These are phyloP conservation scores for Deroptyus accipitrinus DNA, from an alignment of 2,113 vertebrate species.

Conservation along the genomic window DNA sequence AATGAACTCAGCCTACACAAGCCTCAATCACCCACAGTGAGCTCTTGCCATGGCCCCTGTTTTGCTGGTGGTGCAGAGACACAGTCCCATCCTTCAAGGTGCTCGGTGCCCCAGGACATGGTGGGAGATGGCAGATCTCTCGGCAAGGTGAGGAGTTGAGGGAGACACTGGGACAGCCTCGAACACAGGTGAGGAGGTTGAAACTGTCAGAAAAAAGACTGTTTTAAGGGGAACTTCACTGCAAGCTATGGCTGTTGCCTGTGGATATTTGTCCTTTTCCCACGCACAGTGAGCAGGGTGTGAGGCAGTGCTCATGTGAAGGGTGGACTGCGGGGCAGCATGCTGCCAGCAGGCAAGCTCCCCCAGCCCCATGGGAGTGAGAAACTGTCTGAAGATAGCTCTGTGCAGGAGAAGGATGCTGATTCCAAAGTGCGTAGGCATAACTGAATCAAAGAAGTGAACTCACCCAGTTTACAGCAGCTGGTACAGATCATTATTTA, in stretches of 20 bases:
- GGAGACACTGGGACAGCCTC: not conserved
- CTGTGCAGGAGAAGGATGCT: not conserved
- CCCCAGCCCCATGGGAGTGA: not conserved
- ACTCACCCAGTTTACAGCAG: constrained; percentile 29
- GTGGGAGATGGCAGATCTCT: not conserved
- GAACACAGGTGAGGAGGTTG: fast-evolving
- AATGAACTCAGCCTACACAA: not conserved
- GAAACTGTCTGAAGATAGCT: not conserved
- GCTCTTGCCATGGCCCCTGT: not conserved
- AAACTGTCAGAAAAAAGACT: not conserved
- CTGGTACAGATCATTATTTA: constrained; percentile 23
- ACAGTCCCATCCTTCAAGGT: not conserved
- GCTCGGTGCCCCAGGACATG: not conserved
- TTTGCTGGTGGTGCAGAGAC: not conserved
- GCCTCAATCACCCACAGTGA: not conserved
- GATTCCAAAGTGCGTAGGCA: not conserved
- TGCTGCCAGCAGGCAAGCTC: not conserved
- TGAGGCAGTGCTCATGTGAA: fast-evolving
- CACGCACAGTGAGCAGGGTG: no score
- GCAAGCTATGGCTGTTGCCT: not conserved
- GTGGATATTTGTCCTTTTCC: not conserved
- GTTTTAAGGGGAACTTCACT: not conserved
- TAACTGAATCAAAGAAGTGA: constrained; percentile 47
- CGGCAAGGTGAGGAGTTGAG: not conserved
- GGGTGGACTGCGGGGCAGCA: fast-evolving